These are phyloP conservation scores for Patella pellucida DNA, from an alignment of 2,888 invertebrate species.

Conservation along the genomic window DNA sequence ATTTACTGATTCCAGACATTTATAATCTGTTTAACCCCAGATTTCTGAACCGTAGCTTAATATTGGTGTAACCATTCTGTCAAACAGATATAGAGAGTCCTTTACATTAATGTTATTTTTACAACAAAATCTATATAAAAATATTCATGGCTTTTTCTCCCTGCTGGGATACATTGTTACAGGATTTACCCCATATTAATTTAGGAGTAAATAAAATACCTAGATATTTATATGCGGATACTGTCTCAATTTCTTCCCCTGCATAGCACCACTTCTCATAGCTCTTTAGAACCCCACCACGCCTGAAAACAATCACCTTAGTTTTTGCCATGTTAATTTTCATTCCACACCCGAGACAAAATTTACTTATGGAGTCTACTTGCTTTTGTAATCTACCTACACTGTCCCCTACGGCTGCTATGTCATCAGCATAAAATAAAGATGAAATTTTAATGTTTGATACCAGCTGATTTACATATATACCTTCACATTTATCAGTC, in stretches of 20 bases:
- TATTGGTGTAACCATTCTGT: slow-evolving; percentile 20
- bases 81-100: slow-evolving; percentile 20
- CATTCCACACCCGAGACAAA: not conserved
- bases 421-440: not conserved
- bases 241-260: slow-evolving; percentile 19
- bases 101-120: slow-evolving; percentile 6
- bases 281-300: not conserved
- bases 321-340: slow-evolving; percentile 1
- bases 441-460: not conserved
- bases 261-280: slow-evolving; percentile 26
- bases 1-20: slow-evolving; percentile 16
- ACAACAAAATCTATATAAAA: slow-evolving; percentile 1
- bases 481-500: not conserved
- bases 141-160: slow-evolving; percentile 12
- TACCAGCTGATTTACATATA: not conserved
- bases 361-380: not conserved
- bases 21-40: slow-evolving; percentile 20
- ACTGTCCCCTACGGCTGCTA: not conserved
- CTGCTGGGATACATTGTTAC: slow-evolving; percentile 9
- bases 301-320: not conserved
- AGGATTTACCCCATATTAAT: slow-evolving; percentile 14
- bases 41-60: slow-evolving; percentile 20
- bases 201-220: slow-evolving; percentile 24
- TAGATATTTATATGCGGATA: slow-evolving; percentile 24
- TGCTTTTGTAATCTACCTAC: not conserved